Base-by-base conservation (phyloP, 2,797 vertebrate species). In the Poliocrania exsul region DNA sequence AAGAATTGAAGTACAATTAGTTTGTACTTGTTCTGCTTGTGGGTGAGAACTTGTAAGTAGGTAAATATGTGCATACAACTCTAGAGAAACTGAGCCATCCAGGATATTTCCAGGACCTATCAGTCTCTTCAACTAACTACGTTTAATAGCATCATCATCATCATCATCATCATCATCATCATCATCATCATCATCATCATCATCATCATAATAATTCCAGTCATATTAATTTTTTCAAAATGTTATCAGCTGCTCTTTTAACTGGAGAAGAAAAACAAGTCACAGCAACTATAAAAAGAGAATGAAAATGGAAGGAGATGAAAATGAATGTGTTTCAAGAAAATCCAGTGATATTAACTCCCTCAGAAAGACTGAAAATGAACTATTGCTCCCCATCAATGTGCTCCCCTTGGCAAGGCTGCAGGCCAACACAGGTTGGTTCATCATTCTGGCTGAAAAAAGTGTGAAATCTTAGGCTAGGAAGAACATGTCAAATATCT, bases 61-160 rank as follows among this genome's bases (percentile, higher is more conserved):
- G 57, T 21, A 37, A 51, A 37, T 4, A 3, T 53, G 26, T 53
- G 20, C 0, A 0, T 53, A 64, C 6, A 80, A 24, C 19, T 58
- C 23, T 40, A 25, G 35, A 71, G n/a, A 65, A 71, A 71, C 10
- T 6, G 25, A 77, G n/a, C 10, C 6, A 21, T 24, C 8, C 14
- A 35, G 24, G 18, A 33, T 19, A 9, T 56, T 18, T 46, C 6
- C 16, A 67, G 29, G 13, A 51, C 25, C 21, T 46, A 38, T 38
- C 31, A 53, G 15, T 20, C 28, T 80, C 20, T 74, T 73, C 28
- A 80, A 25, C 18, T 53, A 47, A 40, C 15, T 65, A 28, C 17
- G 31, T 65, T 75, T 58, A 53, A 49, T 46, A 54, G 60, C 5
- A n/a, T n/a, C n/a, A n/a, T n/a, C n/a, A n/a, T n/a, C n/a, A n/a